phyloP scores from a whole-genome alignment of 2,797 vertebrate genomes.

The Scleropages formosus region DNA sequence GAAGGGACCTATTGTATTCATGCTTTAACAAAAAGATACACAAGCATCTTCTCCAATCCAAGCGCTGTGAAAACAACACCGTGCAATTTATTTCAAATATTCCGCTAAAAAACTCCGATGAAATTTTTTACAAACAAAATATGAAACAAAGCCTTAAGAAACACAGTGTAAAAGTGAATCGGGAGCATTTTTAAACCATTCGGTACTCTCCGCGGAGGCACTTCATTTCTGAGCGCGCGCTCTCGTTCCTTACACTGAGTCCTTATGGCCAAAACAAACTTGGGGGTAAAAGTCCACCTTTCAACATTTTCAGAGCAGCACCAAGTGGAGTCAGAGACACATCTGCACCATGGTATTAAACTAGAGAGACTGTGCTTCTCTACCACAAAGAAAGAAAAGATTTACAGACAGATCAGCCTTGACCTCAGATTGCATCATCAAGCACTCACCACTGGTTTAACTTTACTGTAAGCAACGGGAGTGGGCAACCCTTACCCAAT shows the following conservation, averaged over 20 bases:
- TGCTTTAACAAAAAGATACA: neutral
- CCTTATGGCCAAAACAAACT: slow-evolving; percentile 7
- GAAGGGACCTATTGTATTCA: neutral
- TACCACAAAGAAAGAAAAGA: neutral
- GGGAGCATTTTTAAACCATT: slow-evolving; percentile 1
- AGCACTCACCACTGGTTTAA: neutral
- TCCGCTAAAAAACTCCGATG: neutral
- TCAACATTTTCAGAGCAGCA: slow-evolving; percentile 1
- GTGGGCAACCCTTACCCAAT: neutral
- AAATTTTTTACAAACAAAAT: slow-evolving; percentile 18
- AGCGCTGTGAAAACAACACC: neutral
- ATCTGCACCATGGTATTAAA: neutral
- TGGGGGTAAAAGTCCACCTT: neutral
- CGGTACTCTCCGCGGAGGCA: neutral
- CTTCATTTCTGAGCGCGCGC: neutral
- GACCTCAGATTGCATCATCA: neutral
- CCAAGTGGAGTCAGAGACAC: neutral
- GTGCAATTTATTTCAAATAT: neutral
- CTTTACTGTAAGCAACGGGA: no score
- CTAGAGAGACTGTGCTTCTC: no score
- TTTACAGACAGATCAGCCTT: neutral
- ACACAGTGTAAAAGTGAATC: neutral
- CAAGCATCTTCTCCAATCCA: neutral
- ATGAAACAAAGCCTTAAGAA: slow-evolving; percentile 8
- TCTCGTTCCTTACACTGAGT: neutral